Percentiles rank a stretch among this genome's conserved stretches.
Conservation (phyloP, 2,797 vertebrate species). For the Nothura maculosa region DNA sequence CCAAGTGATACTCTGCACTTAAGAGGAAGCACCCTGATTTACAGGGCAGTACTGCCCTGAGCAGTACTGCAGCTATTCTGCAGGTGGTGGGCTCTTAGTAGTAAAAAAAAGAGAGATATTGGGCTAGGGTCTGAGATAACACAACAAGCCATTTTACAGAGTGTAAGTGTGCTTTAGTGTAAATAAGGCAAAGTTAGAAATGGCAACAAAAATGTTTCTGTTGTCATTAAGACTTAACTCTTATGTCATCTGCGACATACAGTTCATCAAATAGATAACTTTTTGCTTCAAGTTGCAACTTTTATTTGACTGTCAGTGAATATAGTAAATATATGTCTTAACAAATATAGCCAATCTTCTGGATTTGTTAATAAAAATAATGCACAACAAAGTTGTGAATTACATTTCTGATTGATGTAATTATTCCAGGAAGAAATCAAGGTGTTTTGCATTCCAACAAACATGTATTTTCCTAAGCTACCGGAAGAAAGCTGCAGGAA, state of each 20-base stretch:
- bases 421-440: neutral
- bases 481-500: neutral
- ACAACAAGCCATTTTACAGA: neutral
- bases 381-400: neutral
- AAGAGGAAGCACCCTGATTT: neutral
- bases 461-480: neutral
- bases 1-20: neutral
- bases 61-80: neutral
- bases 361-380: neutral
- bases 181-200: neutral
- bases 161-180: neutral
- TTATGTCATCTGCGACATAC: neutral
- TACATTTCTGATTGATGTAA: neutral
- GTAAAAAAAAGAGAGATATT: neutral
- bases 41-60: accelerated
- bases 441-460: neutral
- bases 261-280: neutral
- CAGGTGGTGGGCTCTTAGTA: neutral
- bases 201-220: neutral
- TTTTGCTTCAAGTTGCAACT: neutral
- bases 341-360: neutral
- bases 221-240: neutral
- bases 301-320: neutral
- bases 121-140: neutral
- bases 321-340: neutral